These are phyloP conservation scores for Crioceris asparagi DNA, from an alignment of 2,888 invertebrate species.

Conservation along the genomic window DNA sequence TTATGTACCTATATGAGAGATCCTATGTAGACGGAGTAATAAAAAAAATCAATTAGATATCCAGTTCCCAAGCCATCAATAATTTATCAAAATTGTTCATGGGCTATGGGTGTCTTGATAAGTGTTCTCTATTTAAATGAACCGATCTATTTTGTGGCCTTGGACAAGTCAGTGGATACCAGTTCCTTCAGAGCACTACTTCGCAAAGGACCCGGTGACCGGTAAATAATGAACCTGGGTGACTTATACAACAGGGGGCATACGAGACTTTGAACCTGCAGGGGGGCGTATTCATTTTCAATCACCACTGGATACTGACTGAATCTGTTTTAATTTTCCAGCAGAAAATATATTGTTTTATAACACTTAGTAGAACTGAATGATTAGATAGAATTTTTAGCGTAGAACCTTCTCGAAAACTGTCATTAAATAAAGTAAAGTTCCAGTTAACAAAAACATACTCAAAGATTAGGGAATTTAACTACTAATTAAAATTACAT, in stretches of 20 bases:
- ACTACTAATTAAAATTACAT: no score
- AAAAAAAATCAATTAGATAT: slow-evolving; percentile 13
- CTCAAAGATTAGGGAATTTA: no score
- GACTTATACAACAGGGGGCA: slow-evolving; percentile 37
- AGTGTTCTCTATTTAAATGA: slow-evolving; percentile 22
- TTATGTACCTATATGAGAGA: no score
- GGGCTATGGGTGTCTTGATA: slow-evolving; percentile 15
- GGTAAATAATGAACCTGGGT: slow-evolving; percentile 37
- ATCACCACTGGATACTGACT: slow-evolving; percentile 39
- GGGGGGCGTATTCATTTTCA: slow-evolving; percentile 39
- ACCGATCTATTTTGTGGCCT: slow-evolving; percentile 25
- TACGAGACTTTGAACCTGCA: slow-evolving; percentile 31
- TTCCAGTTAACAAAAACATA: no score
- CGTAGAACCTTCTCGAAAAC: no score
- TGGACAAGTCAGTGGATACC: slow-evolving; percentile 9
- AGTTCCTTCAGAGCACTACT: slow-evolving; percentile 14
- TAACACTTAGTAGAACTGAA: slow-evolving; percentile 31
- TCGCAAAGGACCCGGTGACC: slow-evolving; percentile 33
- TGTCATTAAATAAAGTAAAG: no score
- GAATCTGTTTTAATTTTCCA: slow-evolving; percentile 37
- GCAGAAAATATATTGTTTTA: slow-evolving; percentile 37
- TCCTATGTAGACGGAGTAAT: no score
- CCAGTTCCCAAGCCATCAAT: slow-evolving; percentile 12
- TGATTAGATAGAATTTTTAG: no score
- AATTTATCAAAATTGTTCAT: slow-evolving; percentile 16